Evolutionary conservation across 2,797 vertebrate species (phyloP).

Genomic region (Tolypeutes matacus): DNA sequence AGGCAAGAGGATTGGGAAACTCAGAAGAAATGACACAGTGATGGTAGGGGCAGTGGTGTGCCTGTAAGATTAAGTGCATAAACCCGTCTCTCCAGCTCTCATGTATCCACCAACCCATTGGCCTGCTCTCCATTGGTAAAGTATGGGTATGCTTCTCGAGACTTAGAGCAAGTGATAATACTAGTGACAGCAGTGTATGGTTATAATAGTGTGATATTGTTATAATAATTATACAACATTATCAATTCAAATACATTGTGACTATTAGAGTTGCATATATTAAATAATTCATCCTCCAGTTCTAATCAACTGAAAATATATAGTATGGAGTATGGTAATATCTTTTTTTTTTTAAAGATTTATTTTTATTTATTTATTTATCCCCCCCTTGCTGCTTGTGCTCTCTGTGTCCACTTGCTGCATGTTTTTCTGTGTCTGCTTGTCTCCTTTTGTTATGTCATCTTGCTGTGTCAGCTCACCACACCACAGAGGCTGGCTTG

Average conservation of each 20-base stretch:
- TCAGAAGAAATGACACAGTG: background rate
- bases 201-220: background rate
- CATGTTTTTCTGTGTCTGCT: no score
- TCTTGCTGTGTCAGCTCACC: no score
- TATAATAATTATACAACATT: background rate
- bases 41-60: background rate
- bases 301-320: constrained; percentile 12
- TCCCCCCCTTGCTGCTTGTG: no score
- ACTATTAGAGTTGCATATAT: background rate
- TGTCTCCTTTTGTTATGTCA: no score
- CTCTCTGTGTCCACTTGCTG: no score
- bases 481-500: no score
- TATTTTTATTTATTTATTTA: no score
- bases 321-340: background rate
- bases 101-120: rapidly evolving
- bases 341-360: no score
- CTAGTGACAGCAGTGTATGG: background rate
- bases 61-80: background rate
- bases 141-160: background rate
- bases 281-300: background rate
- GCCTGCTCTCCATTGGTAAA: background rate
- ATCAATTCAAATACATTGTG: background rate
- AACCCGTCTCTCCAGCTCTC: background rate
- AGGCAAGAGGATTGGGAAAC: background rate
- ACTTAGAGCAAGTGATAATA: background rate